Percentiles rank a stretch among this genome's conserved stretches.
phyloP scores from a whole-genome alignment of 1,140 invertebrate species.

The Ceratina calcarata region DNA sequence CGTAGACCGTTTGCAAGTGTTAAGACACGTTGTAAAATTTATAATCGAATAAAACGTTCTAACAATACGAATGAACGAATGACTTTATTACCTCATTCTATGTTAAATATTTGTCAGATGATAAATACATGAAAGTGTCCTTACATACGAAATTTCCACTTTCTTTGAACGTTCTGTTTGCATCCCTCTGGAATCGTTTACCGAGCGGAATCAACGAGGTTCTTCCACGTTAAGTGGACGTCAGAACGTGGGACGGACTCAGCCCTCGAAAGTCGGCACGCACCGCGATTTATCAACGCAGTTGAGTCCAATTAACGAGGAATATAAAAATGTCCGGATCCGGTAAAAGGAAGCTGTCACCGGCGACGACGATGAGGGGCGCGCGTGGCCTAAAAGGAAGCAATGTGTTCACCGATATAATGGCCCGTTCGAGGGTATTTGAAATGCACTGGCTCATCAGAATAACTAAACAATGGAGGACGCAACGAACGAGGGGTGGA shows the following conservation, averaged over 20 bases:
- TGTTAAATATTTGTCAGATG: no score
- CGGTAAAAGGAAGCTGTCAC: background rate
- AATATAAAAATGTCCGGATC: conserved; percentile 5
- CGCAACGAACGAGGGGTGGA: conserved; percentile 27
- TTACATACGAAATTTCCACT: background rate
- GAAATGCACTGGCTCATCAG: conserved; percentile 68
- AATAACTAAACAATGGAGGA: conserved; percentile 70
- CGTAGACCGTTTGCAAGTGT: no score
- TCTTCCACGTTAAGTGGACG: background rate
- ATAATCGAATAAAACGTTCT: no score
- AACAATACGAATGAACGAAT: no score
- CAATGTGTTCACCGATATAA: conserved; percentile 61
- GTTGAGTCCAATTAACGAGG: conserved; percentile 39
- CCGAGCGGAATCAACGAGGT: conserved; percentile 17
- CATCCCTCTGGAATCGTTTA: conserved; percentile 18
- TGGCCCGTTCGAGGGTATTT: conserved; percentile 64
- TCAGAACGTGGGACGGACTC: background rate
- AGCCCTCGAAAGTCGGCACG: background rate
- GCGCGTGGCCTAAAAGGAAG: conserved; percentile 43
- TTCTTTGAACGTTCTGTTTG: background rate
- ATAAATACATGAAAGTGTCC: no score
- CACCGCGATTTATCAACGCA: conserved; percentile 22
- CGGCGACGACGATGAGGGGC: background rate
- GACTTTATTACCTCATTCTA: no score
- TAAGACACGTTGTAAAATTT: no score